Evolutionary conservation across 2,113 vertebrate species (phyloP).

Genomic region (Stomatorhinus ivindoensis): DNA sequence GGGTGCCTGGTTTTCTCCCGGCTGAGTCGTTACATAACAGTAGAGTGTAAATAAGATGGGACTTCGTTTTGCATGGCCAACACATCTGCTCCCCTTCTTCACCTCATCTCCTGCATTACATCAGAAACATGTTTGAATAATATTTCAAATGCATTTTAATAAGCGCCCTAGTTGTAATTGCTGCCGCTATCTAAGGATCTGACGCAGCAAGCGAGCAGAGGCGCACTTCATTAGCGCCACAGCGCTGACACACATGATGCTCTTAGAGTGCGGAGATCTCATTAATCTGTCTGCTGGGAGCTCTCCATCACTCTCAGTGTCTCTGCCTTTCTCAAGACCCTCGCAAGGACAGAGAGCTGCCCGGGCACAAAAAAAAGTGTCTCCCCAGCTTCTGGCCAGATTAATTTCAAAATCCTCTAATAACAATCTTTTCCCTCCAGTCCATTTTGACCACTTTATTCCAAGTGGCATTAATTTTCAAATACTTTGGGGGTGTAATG

Average conservation of each 20-base stretch:
- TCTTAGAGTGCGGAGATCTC: conserved; percentile 46
- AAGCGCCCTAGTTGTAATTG: neutral
- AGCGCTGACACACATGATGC: conserved; percentile 29
- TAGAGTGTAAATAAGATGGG: neutral
- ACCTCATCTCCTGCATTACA: neutral
- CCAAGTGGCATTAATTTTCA: conserved; percentile 55
- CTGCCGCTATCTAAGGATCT: neutral
- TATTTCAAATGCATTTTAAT: conserved; percentile 4
- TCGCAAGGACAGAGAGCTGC: conserved; percentile 29
- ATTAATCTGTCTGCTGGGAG: conserved; percentile 56
- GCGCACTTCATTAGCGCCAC: conserved; percentile 16
- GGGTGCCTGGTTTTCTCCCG: neutral
- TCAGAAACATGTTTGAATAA: neutral
- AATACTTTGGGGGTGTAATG: conserved; percentile 69
- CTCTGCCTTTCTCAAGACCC: conserved; percentile 35
- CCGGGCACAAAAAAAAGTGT: conserved; percentile 23
- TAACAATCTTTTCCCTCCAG: conserved; percentile 60
- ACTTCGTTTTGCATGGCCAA: neutral
- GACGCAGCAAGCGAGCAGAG: neutral
- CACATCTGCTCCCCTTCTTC: neutral
- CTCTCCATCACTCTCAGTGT: conserved; percentile 36
- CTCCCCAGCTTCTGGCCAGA: conserved; percentile 53
- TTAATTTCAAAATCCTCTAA: conserved; percentile 67
- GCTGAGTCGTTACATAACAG: neutral
- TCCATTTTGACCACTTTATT: conserved; percentile 69